Evolutionary conservation across 2,888 invertebrate genomes (phyloP).

Genomic region (Mythimna ferrago): DNA sequence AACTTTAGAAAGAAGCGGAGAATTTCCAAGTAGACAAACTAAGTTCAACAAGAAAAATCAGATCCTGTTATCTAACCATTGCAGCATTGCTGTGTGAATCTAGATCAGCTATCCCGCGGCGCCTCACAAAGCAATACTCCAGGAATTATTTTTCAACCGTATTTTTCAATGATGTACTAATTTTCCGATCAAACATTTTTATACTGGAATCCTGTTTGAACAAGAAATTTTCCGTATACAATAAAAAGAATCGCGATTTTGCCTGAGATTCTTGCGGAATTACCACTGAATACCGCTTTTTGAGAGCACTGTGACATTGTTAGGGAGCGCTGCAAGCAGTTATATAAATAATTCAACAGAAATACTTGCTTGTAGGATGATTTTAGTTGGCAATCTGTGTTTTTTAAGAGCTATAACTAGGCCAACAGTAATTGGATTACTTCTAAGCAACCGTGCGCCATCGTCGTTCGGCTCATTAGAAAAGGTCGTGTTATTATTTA

Average conservation of each 20-base stretch:
- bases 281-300: background rate
- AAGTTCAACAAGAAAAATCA: background rate
- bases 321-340: background rate
- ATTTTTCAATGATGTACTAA: constrained; percentile 5
- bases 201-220: background rate
- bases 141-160: background rate
- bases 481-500: too few relatives aligned
- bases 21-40: too few relatives aligned
- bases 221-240: background rate
- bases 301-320: background rate
- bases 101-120: background rate
- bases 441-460: too few relatives aligned
- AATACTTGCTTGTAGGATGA: too few relatives aligned
- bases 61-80: background rate
- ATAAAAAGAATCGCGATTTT: background rate
- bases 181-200: constrained; percentile 20
- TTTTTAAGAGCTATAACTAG: too few relatives aligned
- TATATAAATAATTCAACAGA: background rate
- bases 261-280: constrained; percentile 1
- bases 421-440: too few relatives aligned
- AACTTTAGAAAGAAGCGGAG: background rate
- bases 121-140: background rate
- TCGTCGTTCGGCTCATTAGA: too few relatives aligned
- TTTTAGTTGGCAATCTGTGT: too few relatives aligned
- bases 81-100: background rate